Base-by-base conservation (phyloP, 2,113 vertebrate species). In the Oryzias javanicus region DNA sequence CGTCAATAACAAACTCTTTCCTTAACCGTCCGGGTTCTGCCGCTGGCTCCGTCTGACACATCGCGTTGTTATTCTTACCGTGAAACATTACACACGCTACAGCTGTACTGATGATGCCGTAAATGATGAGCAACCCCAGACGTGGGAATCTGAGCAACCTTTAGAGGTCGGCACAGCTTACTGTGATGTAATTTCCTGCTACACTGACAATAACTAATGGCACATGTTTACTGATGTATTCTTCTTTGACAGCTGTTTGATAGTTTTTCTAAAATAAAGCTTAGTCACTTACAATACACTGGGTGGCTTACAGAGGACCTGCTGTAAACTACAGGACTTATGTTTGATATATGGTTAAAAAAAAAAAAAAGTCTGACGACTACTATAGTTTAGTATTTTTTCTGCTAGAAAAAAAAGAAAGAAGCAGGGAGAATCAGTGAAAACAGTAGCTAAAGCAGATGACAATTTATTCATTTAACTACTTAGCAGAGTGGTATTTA, bases 1-100 rank as follows among this genome's bases (percentile, higher is more conserved):
- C 60, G 64, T 80, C 78, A 76, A 79, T 81, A 83, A 83, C 79
- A 80, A 79, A 78, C 70, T 64, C 54, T 49, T 48, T 68, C 46
- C 45, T 25, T 12, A n/a, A 55, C 25, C 2, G 22, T 60, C 42
- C 67, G 16, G 69, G 55, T 59, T 64, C n/a, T 46, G 51, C 45
- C 55, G 1, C 56, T 5, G 47, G 27, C 40, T 51, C 59, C 55
- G 35, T 62, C 53, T 79, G 79, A 79, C 68, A 68, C 76, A 79
- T 55, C 24, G 5, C 69, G 68, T 78, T 87, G 76, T 84, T 84
- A 72, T 82, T 86, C 67, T 79, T 72, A 63, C 49, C 48, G 52
- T 79, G 74, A 81, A 81, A 84, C 79, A 83, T 74, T 75, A 53
- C 58, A 57, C 74, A 64, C 48, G 74, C 55, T 22, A 53, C 49